Evolutionary conservation across 2,113 vertebrate genomes (phyloP).

Genomic region (Aptenodytes forsteri): DNA sequence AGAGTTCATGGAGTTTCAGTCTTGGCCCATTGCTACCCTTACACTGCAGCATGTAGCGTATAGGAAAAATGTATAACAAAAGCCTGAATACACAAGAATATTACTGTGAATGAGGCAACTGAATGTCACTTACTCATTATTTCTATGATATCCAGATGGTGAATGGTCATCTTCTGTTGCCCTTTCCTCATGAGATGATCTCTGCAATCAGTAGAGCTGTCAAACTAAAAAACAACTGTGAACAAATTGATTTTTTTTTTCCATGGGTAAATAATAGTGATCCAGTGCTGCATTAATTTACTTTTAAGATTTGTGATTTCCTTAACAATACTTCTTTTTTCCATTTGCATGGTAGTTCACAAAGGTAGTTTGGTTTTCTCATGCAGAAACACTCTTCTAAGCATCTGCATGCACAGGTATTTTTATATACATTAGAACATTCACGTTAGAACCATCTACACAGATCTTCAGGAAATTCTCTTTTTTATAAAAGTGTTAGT

Average conservation of each 20-base stretch:
- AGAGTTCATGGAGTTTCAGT: background rate
- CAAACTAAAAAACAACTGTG: background rate
- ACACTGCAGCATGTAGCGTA: background rate
- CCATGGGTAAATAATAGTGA: background rate
- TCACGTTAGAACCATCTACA: background rate
- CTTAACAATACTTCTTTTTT: background rate
- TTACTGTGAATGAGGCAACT: background rate
- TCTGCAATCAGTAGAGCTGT: background rate
- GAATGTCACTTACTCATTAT: background rate
- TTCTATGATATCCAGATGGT: background rate
- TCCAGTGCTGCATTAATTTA: background rate
- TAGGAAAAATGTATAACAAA: background rate
- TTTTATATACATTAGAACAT: background rate
- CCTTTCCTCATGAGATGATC: background rate
- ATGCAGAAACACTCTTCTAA: background rate
- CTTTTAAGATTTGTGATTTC: background rate
- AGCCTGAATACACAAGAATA: background rate
- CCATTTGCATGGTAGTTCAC: background rate
- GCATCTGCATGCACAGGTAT: background rate
- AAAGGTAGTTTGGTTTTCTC: background rate
- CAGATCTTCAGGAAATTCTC: background rate
- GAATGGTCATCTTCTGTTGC: background rate
- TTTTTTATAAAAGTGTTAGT: background rate
- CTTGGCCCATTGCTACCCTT: background rate
- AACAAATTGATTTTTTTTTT: background rate